phyloP scores from a whole-genome alignment of 1,140 invertebrate species.

The Listronotus oregonensis region DNA sequence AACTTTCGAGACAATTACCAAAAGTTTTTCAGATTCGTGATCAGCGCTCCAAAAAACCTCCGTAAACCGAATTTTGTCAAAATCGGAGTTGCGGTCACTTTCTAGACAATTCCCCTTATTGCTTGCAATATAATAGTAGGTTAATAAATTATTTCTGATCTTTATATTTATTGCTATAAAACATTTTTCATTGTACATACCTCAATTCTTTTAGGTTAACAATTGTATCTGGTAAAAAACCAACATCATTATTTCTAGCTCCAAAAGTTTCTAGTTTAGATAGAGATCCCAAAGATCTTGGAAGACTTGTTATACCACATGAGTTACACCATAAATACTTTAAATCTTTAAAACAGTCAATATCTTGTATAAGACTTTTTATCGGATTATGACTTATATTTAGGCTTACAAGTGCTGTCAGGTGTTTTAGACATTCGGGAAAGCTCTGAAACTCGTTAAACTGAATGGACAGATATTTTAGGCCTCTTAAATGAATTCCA shows the following conservation, averaged over 20 bases:
- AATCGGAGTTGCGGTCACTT: no score
- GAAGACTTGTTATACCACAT: slow-evolving; percentile 62
- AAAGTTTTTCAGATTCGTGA: no score
- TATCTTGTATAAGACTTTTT: slow-evolving; percentile 64
- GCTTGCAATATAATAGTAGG: no score
- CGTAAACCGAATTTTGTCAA: no score
- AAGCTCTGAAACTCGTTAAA: slow-evolving; percentile 72
- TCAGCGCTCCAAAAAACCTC: no score
- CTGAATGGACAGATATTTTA: slow-evolving; percentile 62
- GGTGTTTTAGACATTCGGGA: slow-evolving; percentile 62
- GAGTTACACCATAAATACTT: slow-evolving; percentile 77
- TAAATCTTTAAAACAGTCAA: slow-evolving; percentile 72
- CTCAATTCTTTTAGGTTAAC: slow-evolving; percentile 60
- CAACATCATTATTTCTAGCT: slow-evolving; percentile 64
- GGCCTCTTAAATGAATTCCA: slow-evolving; percentile 45
- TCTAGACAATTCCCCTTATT: no score
- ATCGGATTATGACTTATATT: slow-evolving; percentile 86
- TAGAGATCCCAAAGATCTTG: slow-evolving; percentile 71
- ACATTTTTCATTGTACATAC: slow-evolving; percentile 43
- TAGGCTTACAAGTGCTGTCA: slow-evolving; percentile 72
- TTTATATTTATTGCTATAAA: no score
- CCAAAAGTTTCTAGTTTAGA: slow-evolving; percentile 74
- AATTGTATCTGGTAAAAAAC: slow-evolving; percentile 60
- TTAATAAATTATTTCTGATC: no score
- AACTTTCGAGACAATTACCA: no score